These are phyloP conservation scores for Pocillopora meandrina DNA, from an alignment of 92 coral and sea anemone species.

Conservation along the genomic window DNA sequence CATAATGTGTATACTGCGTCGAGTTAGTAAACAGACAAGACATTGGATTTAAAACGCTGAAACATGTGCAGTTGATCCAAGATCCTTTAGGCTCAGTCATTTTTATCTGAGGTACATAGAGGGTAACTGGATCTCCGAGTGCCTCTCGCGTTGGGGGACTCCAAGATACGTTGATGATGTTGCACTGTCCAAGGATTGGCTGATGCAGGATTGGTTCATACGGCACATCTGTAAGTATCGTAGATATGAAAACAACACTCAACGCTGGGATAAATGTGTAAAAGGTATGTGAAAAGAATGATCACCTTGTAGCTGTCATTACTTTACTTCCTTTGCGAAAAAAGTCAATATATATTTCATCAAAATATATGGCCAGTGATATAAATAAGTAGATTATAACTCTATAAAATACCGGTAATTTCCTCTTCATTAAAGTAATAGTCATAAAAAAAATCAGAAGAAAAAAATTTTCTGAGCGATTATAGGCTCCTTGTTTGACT, in stretches of 20 bases:
- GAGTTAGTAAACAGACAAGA: not conserved
- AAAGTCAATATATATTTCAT: too few species aligned
- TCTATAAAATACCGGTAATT: too few species aligned
- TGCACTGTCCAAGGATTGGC: not conserved
- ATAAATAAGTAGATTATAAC: too few species aligned
- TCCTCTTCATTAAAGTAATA: too few species aligned
- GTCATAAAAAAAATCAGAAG: too few species aligned
- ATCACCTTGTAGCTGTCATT: too few species aligned
- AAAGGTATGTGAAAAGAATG: not conserved
- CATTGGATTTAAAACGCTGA: not conserved
- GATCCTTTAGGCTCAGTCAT: not conserved
- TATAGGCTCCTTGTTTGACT: too few species aligned
- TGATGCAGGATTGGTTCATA: not conserved
- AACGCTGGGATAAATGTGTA: not conserved
- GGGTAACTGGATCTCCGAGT: not conserved
- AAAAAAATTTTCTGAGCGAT: too few species aligned
- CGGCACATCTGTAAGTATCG: slow-evolving; percentile 2
- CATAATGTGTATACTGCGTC: not conserved
- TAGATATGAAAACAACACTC: too few species aligned
- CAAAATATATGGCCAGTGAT: too few species aligned
- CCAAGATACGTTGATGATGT: slow-evolving; percentile 7
- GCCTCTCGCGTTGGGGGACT: not conserved
- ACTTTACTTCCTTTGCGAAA: too few species aligned
- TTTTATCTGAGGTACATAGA: slow-evolving; percentile 14
- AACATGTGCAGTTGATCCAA: not conserved